phyloP scores from a whole-genome alignment of 92 coral and sea anemone genomes.

The Parazoanthus darwini region DNA sequence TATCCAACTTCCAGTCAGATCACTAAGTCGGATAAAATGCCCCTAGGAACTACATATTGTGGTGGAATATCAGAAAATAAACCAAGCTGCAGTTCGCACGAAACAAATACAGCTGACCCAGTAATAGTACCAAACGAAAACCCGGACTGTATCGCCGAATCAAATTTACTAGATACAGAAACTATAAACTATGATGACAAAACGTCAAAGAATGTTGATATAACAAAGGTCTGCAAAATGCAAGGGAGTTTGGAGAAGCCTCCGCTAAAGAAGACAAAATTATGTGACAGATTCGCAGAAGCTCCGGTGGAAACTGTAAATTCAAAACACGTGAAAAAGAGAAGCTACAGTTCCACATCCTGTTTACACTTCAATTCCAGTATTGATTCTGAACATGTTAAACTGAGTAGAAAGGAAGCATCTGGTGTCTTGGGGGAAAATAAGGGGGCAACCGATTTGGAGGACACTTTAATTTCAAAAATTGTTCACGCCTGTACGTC shows the following conservation, averaged over 20 bases:
- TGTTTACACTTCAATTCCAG: neutral
- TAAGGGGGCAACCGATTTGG: neutral
- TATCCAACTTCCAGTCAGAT: slow-evolving; percentile 54
- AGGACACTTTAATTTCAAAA: neutral
- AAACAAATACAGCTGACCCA: slow-evolving; percentile 3
- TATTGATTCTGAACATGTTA: neutral
- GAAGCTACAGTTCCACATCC: neutral
- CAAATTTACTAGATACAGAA: neutral
- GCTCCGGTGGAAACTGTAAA: neutral
- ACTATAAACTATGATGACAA: neutral
- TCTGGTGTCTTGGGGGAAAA: neutral
- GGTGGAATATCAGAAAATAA: slow-evolving; percentile 6
- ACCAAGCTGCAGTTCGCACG: neutral
- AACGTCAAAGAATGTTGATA: neutral
- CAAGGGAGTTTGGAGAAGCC: neutral
- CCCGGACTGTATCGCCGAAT: neutral
- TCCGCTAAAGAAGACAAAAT: neutral
- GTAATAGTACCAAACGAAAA: neutral
- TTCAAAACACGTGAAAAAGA: neutral
- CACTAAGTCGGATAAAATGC: neutral
- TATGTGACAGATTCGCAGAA: neutral
- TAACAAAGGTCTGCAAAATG: neutral
- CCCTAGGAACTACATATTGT: neutral
- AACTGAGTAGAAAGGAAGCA: neutral
- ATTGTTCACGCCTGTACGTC: neutral